These are phyloP conservation scores for Schizotus pectinicornis DNA, from an alignment of 2,888 invertebrate genomes.

Conservation along the genomic window DNA sequence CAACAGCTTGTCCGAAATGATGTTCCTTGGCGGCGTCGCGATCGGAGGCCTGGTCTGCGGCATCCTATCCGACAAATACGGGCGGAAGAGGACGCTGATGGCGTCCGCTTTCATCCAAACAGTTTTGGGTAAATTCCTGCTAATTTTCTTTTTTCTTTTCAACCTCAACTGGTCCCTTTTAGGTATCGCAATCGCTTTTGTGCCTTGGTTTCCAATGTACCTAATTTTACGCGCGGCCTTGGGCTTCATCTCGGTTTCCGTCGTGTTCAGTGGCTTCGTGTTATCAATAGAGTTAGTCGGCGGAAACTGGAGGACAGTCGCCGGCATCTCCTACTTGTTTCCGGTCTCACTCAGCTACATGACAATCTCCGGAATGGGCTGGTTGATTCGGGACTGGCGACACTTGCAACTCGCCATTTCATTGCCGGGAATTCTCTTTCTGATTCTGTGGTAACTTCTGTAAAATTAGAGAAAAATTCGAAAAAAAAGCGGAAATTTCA, in stretches of 20 bases:
- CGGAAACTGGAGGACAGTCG: slow-evolving; percentile 79
- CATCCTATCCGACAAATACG: slow-evolving; percentile 78
- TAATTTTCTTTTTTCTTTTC: not conserved
- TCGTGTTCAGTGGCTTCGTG: slow-evolving; percentile 82
- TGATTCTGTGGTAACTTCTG: slow-evolving; percentile 67
- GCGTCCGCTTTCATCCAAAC: slow-evolving; percentile 64
- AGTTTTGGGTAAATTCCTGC: slow-evolving; percentile 9
- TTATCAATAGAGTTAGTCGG: slow-evolving; percentile 80
- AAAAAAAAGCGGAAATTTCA: slow-evolving; percentile 46
- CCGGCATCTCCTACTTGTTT: slow-evolving; percentile 81
- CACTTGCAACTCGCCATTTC: slow-evolving; percentile 75
- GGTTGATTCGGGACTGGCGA: slow-evolving; percentile 74
- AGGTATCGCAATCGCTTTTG: slow-evolving; percentile 67
- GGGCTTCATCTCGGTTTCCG: slow-evolving; percentile 80
- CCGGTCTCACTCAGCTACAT: slow-evolving; percentile 80
- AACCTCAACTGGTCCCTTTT: slow-evolving; percentile 30
- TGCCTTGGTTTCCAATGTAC: slow-evolving; percentile 74
- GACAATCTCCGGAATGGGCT: slow-evolving; percentile 74
- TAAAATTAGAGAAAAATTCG: slow-evolving; percentile 36
- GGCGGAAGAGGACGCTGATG: slow-evolving; percentile 78
- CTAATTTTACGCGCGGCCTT: slow-evolving; percentile 71
- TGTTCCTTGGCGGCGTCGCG: slow-evolving; percentile 78
- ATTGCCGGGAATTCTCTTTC: slow-evolving; percentile 72
- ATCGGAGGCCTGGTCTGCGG: slow-evolving; percentile 81
- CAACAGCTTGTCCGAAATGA: slow-evolving; percentile 76